Evolutionary conservation across 2,888 invertebrate species (phyloP).

Genomic region (Limnephilus rhombicus): DNA sequence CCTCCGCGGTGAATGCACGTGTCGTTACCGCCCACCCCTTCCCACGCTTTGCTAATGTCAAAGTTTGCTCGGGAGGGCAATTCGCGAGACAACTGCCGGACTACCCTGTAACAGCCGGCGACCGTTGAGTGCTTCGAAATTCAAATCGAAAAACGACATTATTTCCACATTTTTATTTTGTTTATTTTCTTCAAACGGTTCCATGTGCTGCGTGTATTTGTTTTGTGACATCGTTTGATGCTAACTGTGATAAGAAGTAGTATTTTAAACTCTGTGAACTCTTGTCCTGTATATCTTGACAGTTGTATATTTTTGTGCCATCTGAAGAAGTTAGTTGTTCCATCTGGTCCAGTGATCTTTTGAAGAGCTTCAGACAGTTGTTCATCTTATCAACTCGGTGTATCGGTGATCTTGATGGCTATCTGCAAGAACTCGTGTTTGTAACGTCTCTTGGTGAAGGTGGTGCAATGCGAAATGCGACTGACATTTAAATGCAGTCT

Average conservation of each 20-base stretch:
- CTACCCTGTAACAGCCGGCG: constrained; percentile 14
- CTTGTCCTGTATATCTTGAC: not conserved
- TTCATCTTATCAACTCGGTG: constrained; percentile 32
- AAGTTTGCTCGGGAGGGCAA: constrained; percentile 60
- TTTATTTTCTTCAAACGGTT: constrained; percentile 9
- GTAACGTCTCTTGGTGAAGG: not conserved
- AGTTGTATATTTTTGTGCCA: not conserved
- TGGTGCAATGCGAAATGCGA: constrained; percentile 41
- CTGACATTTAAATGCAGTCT: constrained; percentile 53
- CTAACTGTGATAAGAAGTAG: constrained; percentile 27
- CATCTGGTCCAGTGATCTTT: not conserved
- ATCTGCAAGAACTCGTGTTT: constrained; percentile 13
- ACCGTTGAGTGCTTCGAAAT: constrained; percentile 34
- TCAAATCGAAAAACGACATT: constrained; percentile 48
- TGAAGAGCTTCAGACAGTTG: constrained; percentile 7
- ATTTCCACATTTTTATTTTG: constrained; percentile 4
- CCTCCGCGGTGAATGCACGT: constrained; percentile 35
- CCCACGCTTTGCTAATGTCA: constrained; percentile 58
- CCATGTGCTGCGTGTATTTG: constrained; percentile 39
- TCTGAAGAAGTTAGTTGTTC: constrained; percentile 2
- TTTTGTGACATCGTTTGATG: constrained; percentile 42
- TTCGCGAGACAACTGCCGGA: not conserved
- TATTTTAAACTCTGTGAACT: constrained; percentile 5
- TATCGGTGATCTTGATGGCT: constrained; percentile 9
- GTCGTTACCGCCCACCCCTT: constrained; percentile 5